Base-by-base conservation (phyloP, 2,888 invertebrate genomes). In the Euphydryas editha region DNA sequence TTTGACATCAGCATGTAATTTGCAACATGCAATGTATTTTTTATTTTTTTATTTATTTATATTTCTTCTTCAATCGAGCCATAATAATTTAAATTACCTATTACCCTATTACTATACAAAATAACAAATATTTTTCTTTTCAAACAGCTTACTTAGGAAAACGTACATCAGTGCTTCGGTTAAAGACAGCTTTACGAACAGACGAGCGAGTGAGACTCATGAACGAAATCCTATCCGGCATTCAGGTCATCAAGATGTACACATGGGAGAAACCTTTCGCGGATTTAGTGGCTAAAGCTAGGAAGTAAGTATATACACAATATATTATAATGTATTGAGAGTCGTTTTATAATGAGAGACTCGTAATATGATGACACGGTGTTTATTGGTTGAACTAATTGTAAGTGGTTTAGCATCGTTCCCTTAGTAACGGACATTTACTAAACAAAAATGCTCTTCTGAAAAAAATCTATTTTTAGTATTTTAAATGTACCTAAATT, bases 231-330 rank as follows among this genome's bases (percentile, higher is more conserved):
- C 94, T 98, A 44, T 94, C 94, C 11, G 97, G 97, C 0, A 97
- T 98, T 78, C 95, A 96, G 79, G 97, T 97, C 17, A 97, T 98
- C 79, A 98, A 98, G 90, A 97, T 98, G 97, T 98, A 97, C 84
- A 96, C 97, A 0, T 98, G 98, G 96, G 98, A 98, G 85, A 95
- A 94, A 74, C 96, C 97, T 0, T 98, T 98, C 80, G 95, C 95
- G 1, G 94, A 95, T 62, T 88, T 97, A 13, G 95, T 98, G 7
- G 94, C 94, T 63, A 92, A 94, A 69, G 95, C 96, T 0, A 93
- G 97, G 82, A 95, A 94, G 97, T 97, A 86, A 91, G 94, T 90
- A 11, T n/a, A n/a, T n/a, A n/a, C n/a, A n/a, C n/a, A n/a, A n/a
- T n/a, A 11, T 18, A 17, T 7, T 30, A 30, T 30, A 30, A 7